Evolutionary conservation across 2,797 vertebrate species (phyloP).

Genomic region (Danio jaintianensis): DNA sequence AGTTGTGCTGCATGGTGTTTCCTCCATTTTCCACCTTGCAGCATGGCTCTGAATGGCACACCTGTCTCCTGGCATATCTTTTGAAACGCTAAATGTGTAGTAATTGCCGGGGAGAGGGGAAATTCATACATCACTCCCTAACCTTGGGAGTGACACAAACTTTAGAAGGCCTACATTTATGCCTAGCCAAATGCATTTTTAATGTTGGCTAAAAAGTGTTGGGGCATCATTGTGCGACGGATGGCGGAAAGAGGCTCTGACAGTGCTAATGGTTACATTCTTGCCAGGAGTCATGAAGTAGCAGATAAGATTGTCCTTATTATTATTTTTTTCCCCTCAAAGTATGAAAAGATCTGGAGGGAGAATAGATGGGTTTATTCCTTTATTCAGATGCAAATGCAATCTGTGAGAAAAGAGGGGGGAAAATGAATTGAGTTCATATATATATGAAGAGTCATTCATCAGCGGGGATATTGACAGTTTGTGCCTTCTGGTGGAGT

Average conservation of each 20-base stretch:
- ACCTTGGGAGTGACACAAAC: conserved; percentile 82
- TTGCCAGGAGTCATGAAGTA: conserved; percentile 71
- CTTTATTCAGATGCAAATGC: conserved; percentile 69
- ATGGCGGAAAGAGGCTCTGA: conserved; percentile 67
- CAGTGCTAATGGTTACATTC: conserved; percentile 75
- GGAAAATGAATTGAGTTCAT: conserved; percentile 60
- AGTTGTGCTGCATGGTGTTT: conserved; percentile 71
- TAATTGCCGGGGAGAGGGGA: conserved; percentile 79
- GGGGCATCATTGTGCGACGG: conserved; percentile 72
- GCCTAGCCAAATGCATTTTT: conserved; percentile 78
- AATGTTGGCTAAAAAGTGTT: conserved; percentile 79
- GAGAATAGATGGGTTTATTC: conserved; percentile 69
- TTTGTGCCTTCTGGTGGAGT: conserved; percentile 49
- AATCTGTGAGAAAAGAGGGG: conserved; percentile 52
- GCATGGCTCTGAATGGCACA: conserved; percentile 77
- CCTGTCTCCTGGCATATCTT: conserved; percentile 82
- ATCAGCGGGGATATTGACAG: conserved; percentile 61
- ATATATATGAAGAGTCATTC: conserved; percentile 63
- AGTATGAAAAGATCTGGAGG: conserved; percentile 69
- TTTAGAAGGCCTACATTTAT: conserved; percentile 78
- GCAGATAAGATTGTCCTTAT: conserved; percentile 70
- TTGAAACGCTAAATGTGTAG: conserved; percentile 79
- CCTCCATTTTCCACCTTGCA: conserved; percentile 72
- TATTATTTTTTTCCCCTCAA: conserved; percentile 57
- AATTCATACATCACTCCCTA: conserved; percentile 80